Percentiles rank a stretch among this genome's conserved stretches.
phyloP scores from a whole-genome alignment of 2,113 vertebrate species.

The Stegostoma tigrinum region DNA sequence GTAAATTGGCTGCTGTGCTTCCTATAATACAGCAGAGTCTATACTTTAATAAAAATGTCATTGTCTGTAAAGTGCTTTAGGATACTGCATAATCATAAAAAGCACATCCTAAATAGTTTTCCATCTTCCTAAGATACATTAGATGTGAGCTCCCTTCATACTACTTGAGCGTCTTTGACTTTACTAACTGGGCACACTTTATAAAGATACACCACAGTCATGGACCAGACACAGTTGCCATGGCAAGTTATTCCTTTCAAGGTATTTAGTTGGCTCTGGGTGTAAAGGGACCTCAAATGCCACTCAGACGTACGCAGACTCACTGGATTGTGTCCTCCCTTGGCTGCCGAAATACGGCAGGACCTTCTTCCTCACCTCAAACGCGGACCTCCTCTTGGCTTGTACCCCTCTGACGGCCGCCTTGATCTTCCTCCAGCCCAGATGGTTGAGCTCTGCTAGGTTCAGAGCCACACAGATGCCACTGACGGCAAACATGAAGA shows the following conservation, averaged over 20 bases:
- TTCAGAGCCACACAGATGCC: constrained; percentile 81
- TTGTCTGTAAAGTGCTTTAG: too few relatives aligned
- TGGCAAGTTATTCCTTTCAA: neutral
- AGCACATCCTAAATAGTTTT: too few relatives aligned
- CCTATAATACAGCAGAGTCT: too few relatives aligned
- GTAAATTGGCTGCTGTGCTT: too few relatives aligned
- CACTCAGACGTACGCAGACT: constrained; percentile 71
- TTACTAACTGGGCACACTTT: neutral
- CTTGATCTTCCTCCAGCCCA: constrained; percentile 79
- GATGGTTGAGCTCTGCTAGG: constrained; percentile 81
- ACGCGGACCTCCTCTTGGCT: constrained; percentile 69
- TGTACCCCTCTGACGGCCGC: constrained; percentile 69
- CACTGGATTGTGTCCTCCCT: constrained; percentile 75
- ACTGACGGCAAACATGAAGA: constrained; percentile 87
- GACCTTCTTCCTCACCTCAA: constrained; percentile 68
- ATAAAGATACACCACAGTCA: neutral
- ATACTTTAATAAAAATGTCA: too few relatives aligned
- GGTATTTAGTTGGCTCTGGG: neutral
- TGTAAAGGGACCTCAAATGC: too few relatives aligned
- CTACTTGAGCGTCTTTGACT: neutral
- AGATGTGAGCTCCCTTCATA: neutral
- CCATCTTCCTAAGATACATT: too few relatives aligned
- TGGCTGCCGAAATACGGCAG: constrained; percentile 55
- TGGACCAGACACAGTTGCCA: neutral
- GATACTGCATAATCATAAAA: too few relatives aligned